Percentiles rank a stretch among this genome's conserved stretches.
phyloP scores from a whole-genome alignment of 2,888 invertebrate species.

The Suillia variegata region DNA sequence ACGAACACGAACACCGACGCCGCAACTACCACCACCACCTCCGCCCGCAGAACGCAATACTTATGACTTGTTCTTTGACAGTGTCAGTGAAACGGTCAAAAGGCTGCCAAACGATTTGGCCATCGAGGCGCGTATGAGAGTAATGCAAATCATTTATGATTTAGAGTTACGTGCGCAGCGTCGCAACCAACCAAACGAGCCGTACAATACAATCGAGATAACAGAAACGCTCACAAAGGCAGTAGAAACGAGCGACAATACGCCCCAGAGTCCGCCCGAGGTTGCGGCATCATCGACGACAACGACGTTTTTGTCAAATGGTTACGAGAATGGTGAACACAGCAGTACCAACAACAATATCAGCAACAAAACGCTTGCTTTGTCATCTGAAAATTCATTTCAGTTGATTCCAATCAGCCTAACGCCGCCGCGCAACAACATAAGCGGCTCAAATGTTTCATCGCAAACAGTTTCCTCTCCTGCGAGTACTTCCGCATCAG shows the following conservation, averaged over 20 bases:
- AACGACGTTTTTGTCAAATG: no score
- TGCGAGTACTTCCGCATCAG: no score
- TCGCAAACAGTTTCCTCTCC: no score
- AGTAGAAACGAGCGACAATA: constrained; percentile 9
- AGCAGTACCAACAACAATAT: no score
- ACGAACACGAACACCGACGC: not conserved
- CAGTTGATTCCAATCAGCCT: no score
- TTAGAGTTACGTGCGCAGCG: constrained; percentile 45
- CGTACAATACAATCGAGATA: constrained; percentile 25
- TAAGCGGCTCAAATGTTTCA: no score
- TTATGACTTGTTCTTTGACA: constrained; percentile 50
- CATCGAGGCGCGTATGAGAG: constrained; percentile 49
- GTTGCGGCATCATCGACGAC: no score
- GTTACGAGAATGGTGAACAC: no score
- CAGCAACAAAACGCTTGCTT: no score
- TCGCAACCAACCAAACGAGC: constrained; percentile 23
- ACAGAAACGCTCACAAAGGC: not conserved
- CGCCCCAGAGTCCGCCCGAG: constrained; percentile 14
- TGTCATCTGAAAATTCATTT: no score
- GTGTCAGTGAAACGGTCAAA: constrained; percentile 49
- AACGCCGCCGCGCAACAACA: no score
- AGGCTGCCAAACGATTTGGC: constrained; percentile 45
- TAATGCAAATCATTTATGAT: constrained; percentile 50
- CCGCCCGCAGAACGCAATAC: constrained; percentile 32
- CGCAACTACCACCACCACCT: constrained; percentile 1